Percentiles rank a stretch among this genome's conserved stretches.
phyloP scores from a whole-genome alignment of 2,888 invertebrate species.

The Fragum sueziense region DNA sequence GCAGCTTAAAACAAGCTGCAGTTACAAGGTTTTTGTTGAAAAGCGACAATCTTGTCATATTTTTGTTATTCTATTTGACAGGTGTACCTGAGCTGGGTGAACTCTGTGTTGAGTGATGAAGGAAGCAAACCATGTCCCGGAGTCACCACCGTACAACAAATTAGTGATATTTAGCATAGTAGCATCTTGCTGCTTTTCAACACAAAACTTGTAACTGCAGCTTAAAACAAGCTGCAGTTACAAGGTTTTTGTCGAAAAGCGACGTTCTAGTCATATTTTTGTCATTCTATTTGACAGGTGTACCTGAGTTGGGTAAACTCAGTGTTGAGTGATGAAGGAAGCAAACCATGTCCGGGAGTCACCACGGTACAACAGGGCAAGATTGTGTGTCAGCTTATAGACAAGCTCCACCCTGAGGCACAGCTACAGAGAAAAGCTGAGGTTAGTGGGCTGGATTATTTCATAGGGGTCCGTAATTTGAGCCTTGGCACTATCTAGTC shows the following conservation, averaged over 20 bases:
- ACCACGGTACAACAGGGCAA: conserved; percentile 74
- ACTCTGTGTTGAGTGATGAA: conserved; percentile 73
- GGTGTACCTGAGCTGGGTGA: conserved; percentile 79
- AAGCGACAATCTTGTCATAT: no score
- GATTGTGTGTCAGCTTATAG: conserved; percentile 75
- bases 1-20: no score
- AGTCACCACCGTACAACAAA: conserved; percentile 72
- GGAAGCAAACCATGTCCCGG: conserved; percentile 57
- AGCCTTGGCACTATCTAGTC: no score
- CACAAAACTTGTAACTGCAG: no score
- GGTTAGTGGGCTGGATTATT: no score
- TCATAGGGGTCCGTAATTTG: no score
- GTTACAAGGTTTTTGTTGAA: no score
- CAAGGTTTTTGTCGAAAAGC: no score
- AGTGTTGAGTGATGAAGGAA: conserved; percentile 66
- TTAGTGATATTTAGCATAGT: no score
- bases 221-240: no score
- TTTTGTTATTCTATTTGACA: conserved; percentile 58
- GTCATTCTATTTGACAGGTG: conserved; percentile 64
- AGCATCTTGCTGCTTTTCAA: no score
- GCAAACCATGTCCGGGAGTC: conserved; percentile 63
- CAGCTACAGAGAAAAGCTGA: conserved; percentile 65
- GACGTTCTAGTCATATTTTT: background rate
- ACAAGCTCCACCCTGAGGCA: conserved; percentile 69
- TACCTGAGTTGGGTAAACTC: conserved; percentile 79